Conservation (phyloP, 2,113 vertebrate species). For the Caranx ignobilis region DNA sequence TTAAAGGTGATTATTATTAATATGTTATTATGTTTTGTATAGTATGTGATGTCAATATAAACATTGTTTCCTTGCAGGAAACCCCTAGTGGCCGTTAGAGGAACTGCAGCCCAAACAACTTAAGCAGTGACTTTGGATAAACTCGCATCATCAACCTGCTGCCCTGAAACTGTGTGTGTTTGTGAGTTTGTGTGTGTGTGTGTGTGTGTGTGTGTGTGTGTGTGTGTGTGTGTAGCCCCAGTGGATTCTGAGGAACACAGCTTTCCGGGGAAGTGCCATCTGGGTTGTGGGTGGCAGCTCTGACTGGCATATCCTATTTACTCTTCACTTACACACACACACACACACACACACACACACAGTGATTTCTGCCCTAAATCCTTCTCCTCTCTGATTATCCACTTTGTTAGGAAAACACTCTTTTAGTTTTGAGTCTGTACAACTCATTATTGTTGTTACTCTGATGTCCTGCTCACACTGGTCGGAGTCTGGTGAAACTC, state of each 20-base stretch:
- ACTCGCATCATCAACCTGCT: not conserved
- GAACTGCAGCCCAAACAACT: not conserved
- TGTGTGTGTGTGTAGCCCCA: conserved; percentile 7
- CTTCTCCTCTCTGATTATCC: not conserved
- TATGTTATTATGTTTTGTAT: not conserved
- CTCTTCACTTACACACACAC: not conserved
- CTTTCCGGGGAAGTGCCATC: conserved; percentile 61
- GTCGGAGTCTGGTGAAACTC: not conserved
- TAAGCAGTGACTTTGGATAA: not conserved
- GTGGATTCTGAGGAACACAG: conserved; percentile 12
- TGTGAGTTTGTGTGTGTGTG: not conserved
- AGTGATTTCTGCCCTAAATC: not conserved
- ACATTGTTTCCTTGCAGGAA: not conserved
- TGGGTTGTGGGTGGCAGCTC: conserved; percentile 55
- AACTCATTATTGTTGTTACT: not conserved
- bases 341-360: conserved; percentile 1
- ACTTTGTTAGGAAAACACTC: too few species aligned
- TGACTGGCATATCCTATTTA: conserved; percentile 27
- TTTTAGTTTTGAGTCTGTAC: not conserved
- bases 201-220: not conserved
- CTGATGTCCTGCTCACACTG: not conserved
- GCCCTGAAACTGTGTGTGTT: not conserved
- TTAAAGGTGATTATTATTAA: not conserved
- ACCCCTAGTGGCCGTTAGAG: not conserved
- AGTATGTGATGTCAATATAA: not conserved